These are phyloP conservation scores for Drosophila mayri DNA, from an alignment of 1,140 invertebrate species.

Conservation along the genomic window DNA sequence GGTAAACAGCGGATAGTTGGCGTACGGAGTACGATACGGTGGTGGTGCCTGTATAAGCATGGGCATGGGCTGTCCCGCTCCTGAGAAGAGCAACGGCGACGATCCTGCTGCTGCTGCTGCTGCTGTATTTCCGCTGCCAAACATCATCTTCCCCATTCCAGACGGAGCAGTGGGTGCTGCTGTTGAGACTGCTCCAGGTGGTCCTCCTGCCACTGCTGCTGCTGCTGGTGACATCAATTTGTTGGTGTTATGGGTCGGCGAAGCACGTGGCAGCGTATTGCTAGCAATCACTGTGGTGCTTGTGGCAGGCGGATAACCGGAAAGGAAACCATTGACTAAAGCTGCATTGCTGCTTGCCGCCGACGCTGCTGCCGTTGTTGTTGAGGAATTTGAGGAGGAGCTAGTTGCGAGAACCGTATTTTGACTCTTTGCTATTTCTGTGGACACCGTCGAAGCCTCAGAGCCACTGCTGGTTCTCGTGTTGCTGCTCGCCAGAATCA, in stretches of 20 bases:
- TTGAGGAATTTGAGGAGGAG: conserved; percentile 6
- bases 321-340: conserved; percentile 61
- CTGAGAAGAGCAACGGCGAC: conserved; percentile 62
- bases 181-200: conserved; percentile 5
- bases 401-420: not conserved
- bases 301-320: conserved; percentile 45
- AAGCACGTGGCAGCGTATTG: conserved; percentile 36
- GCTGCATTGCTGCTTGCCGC: conserved; percentile 5
- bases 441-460: not conserved
- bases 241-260: conserved; percentile 44
- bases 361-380: not conserved
- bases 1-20: conserved; percentile 88
- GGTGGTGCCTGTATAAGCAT: conserved; percentile 88
- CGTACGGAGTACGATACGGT: conserved; percentile 88
- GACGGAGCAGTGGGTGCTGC: not conserved
- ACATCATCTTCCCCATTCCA: conserved; percentile 35
- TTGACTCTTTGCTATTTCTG: conserved; percentile 9
- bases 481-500: conserved; percentile 21
- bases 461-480: conserved; percentile 33
- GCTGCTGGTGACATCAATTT: conserved; percentile 38
- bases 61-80: conserved; percentile 73
- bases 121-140: conserved; percentile 37
- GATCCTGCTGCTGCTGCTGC: conserved; percentile 22
- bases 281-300: conserved; percentile 30
- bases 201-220: not conserved